A percentile compares a stretch with the other conserved stretches of the same genome.
Evolutionary conservation across 2,888 invertebrate genomes (phyloP).

Genomic region (Trichogramma evanescens): DNA sequence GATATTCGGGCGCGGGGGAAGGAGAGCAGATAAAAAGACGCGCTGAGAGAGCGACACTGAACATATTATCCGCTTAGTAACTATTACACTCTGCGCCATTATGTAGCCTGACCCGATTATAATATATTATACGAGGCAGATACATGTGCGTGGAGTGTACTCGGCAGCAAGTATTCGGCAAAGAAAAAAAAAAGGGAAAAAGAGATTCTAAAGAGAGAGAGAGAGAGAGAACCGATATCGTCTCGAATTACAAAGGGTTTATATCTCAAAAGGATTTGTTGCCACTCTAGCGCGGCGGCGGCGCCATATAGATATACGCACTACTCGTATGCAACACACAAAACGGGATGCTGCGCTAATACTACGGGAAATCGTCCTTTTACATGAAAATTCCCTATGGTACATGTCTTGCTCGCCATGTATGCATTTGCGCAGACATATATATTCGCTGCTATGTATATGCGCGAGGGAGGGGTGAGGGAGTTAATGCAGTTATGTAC

Average conservation of each 20-base stretch:
- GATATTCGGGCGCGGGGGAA: too few relatives aligned
- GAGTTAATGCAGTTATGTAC: slow-evolving; percentile 14
- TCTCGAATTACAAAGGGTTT: slow-evolving; percentile 47
- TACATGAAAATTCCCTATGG: slow-evolving; percentile 21
- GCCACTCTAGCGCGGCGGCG: not conserved
- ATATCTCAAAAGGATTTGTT: slow-evolving; percentile 42
- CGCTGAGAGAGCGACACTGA: too few relatives aligned
- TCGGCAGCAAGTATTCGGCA: too few relatives aligned
- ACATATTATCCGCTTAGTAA: too few relatives aligned
- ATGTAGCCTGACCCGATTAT: too few relatives aligned
- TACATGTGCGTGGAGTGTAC: too few relatives aligned
- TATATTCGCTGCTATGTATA: slow-evolving; percentile 14
- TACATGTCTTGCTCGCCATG: slow-evolving; percentile 8
- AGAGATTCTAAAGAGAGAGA: not conserved
- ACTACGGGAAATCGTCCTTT: slow-evolving; percentile 21
- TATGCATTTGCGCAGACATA: slow-evolving; percentile 6
- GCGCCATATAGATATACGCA: not conserved
- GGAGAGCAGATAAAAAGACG: too few relatives aligned
- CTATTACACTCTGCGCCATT: too few relatives aligned
- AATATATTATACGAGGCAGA: too few relatives aligned
- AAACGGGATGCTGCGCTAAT: slow-evolving; percentile 7
- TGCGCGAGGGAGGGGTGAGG: not conserved
- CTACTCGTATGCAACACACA: too few relatives aligned
- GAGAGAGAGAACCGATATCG: slow-evolving; percentile 29
- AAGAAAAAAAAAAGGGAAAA: too few relatives aligned